phyloP scores from a whole-genome alignment of 1,140 invertebrate species.

The Drosophila kepulauana region DNA sequence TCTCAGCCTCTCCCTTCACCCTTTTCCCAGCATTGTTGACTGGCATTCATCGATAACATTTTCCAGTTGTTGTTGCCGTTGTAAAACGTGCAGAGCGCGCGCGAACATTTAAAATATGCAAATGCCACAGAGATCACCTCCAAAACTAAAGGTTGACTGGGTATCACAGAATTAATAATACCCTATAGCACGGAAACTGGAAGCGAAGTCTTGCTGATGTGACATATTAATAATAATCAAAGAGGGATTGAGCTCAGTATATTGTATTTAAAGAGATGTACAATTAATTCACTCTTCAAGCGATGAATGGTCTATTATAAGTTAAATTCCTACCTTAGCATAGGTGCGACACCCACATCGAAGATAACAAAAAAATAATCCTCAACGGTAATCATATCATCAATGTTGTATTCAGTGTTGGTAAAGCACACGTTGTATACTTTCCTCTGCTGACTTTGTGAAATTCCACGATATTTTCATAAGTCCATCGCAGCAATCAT shows the following conservation, averaged over 20 bases:
- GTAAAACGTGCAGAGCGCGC: constrained; percentile 76
- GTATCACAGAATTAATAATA: neutral
- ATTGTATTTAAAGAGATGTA: too few relatives aligned
- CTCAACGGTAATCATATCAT: constrained; percentile 37
- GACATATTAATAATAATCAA: too few relatives aligned
- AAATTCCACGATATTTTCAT: constrained; percentile 48
- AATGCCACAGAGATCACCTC: constrained; percentile 62
- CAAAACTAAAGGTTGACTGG: constrained; percentile 1
- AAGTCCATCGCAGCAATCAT: constrained; percentile 44
- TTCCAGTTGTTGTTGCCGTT: constrained; percentile 53
- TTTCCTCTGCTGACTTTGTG: constrained; percentile 14
- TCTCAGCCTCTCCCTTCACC: neutral
- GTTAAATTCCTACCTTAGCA: too few relatives aligned
- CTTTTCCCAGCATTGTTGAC: constrained; percentile 12
- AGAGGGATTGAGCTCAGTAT: too few relatives aligned
- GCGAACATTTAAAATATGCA: constrained; percentile 78
- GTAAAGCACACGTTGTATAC: constrained; percentile 37
- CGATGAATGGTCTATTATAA: too few relatives aligned
- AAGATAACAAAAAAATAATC: neutral
- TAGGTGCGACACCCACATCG: too few relatives aligned
- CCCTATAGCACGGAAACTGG: neutral
- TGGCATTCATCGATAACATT: constrained; percentile 73
- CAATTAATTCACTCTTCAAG: too few relatives aligned
- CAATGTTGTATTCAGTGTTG: constrained; percentile 32
- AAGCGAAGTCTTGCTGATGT: too few relatives aligned